Conservation (phyloP, 2,797 vertebrate genomes). For the Epinephelus malabaricus region DNA sequence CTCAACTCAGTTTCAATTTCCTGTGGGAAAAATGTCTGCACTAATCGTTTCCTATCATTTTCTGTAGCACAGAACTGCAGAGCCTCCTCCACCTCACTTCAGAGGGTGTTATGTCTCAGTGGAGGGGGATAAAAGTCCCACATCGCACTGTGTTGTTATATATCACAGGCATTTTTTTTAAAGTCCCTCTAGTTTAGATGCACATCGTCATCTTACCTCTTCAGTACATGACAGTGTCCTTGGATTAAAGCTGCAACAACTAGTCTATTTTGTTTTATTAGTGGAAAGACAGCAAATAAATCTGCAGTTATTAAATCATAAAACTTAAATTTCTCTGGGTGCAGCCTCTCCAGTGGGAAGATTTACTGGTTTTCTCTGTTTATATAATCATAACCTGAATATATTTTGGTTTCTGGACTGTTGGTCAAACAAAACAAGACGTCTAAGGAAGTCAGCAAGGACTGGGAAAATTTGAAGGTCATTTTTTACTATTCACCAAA, state of each 20-base stretch:
- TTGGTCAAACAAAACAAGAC: not conserved
- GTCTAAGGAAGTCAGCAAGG: not conserved
- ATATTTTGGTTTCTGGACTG: not conserved
- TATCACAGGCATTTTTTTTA: not conserved
- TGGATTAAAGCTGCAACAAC: not conserved
- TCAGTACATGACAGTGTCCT: not conserved
- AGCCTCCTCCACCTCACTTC: slow-evolving; percentile 25
- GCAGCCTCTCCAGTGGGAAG: not conserved
- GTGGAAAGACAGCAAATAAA: not conserved
- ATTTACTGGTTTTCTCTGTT: slow-evolving; percentile 1
- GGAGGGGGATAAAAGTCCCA: slow-evolving; percentile 11
- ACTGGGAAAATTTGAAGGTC: not conserved
- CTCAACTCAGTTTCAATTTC: slow-evolving; percentile 55
- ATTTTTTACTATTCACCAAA: not conserved
- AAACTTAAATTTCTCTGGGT: not conserved
- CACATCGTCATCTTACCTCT: not conserved
- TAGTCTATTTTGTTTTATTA: not conserved
- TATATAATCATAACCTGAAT: not conserved
- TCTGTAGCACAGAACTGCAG: slow-evolving; percentile 46
- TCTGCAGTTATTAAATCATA: not conserved
- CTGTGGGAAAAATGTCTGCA: slow-evolving; percentile 38
- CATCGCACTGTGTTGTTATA: slow-evolving; percentile 4
- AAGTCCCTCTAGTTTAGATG: not conserved
- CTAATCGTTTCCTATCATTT: slow-evolving; percentile 62
- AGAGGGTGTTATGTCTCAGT: slow-evolving; percentile 34